phyloP scores from a whole-genome alignment of 2,797 vertebrate species.

The Yasuhikotakia modesta region DNA sequence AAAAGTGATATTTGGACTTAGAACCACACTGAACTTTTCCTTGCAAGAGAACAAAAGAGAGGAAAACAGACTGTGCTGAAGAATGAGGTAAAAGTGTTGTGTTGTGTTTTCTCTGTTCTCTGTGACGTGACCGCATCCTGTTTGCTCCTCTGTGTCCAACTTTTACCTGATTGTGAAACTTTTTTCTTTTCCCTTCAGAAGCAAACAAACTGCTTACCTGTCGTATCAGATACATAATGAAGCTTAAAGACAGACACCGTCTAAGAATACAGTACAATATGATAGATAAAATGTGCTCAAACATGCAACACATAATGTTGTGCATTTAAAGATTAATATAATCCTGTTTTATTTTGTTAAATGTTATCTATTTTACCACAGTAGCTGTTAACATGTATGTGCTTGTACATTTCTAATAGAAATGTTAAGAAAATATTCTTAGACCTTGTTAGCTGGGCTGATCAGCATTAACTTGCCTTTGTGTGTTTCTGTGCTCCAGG shows the following conservation, averaged over 20 bases:
- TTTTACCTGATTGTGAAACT: not conserved
- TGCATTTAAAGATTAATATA: no score
- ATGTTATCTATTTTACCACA: no score
- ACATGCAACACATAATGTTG: no score
- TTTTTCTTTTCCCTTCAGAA: not conserved
- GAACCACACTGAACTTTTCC: conserved; percentile 1
- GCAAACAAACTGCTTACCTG: not conserved
- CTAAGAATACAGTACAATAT: not conserved
- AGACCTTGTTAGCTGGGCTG: no score
- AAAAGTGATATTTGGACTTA: conserved; percentile 51
- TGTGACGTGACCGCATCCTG: not conserved
- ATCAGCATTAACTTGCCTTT: not conserved
- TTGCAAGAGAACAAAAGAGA: not conserved
- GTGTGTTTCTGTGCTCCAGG: conserved; percentile 38
- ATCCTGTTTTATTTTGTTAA: no score
- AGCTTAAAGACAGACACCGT: no score
- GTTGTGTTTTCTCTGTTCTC: not conserved
- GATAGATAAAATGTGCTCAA: no score
- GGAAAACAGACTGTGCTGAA: not conserved
- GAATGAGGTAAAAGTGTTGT: conserved; percentile 1
- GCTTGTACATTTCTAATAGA: no score
- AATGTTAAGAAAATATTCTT: no score
- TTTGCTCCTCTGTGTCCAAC: not conserved
- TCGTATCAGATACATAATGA: not conserved
- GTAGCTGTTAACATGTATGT: no score